phyloP scores from a whole-genome alignment of 2,113 vertebrate genomes.

The Tichodroma muraria region DNA sequence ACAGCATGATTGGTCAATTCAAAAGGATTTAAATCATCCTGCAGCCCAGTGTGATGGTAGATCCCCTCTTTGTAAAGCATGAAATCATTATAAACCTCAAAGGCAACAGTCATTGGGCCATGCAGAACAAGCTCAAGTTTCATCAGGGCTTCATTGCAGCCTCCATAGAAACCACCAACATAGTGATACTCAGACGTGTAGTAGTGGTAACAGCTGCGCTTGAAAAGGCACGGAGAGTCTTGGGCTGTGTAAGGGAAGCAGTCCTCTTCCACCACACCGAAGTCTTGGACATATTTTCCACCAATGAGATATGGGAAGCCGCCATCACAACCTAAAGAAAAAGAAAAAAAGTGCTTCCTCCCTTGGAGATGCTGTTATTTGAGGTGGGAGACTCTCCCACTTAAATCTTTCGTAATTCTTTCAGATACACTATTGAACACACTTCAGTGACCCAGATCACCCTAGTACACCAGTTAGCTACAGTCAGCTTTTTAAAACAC shows the following conservation, averaged over 20 bases:
- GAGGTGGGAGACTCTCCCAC: neutral
- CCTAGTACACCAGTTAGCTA: neutral
- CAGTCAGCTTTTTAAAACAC: neutral
- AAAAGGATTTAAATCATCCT: conserved; percentile 85
- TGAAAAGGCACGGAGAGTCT: conserved; percentile 73
- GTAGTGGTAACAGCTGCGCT: conserved; percentile 69
- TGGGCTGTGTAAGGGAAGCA: conserved; percentile 84
- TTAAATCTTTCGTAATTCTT: neutral
- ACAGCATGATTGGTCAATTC: conserved; percentile 95
- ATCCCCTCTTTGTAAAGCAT: conserved; percentile 81
- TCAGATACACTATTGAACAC: neutral
- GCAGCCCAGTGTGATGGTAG: conserved; percentile 89
- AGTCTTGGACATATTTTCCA: conserved; percentile 91
- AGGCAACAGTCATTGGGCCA: conserved; percentile 85
- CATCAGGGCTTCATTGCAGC: conserved; percentile 90
- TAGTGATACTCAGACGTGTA: conserved; percentile 87
- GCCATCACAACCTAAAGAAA: conserved; percentile 83
- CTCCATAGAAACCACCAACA: conserved; percentile 94
- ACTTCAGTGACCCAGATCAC: neutral
- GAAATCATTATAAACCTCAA: conserved; percentile 92
- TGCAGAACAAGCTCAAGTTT: conserved; percentile 83
- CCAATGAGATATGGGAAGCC: conserved; percentile 92
- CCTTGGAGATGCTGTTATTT: neutral
- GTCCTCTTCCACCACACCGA: conserved; percentile 87
- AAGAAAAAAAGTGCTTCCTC: neutral